Percentiles rank a stretch among this genome's conserved stretches.
Conservation (phyloP, 2,113 vertebrate species). For the Dasypus novemcinctus region DNA sequence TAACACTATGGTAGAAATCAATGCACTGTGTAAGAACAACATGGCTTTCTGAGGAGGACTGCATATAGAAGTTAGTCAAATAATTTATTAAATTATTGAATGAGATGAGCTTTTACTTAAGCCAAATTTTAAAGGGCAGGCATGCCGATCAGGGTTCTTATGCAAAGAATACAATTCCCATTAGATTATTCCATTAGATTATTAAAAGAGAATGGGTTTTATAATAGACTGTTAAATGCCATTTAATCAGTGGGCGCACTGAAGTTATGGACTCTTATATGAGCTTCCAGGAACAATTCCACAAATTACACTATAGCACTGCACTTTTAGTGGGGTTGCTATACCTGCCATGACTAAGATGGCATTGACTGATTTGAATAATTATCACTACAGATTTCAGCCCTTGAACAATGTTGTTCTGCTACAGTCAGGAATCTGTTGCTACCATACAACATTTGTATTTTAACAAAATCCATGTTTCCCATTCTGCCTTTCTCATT, state of each 20-base stretch:
- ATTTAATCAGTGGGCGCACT: not conserved
- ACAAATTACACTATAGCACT: not conserved
- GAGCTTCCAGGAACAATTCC: not conserved
- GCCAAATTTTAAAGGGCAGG: not conserved
- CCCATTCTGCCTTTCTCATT: not conserved
- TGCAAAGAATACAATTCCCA: not conserved
- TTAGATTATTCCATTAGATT: not conserved
- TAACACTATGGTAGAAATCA: not conserved
- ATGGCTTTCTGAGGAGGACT: not conserved
- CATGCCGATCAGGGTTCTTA: not conserved
- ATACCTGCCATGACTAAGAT: not conserved
- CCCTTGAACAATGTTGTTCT: not conserved
- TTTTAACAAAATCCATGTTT: not conserved
- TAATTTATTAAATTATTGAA: slow-evolving; percentile 21
- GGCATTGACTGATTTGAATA: not conserved
- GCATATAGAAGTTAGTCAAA: not conserved
- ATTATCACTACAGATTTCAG: not conserved
- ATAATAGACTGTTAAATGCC: not conserved
- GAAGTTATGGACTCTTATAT: not conserved
- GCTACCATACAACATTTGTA: not conserved
- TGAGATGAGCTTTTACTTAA: not conserved
- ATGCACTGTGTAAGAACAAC: not conserved
- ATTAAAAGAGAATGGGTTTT: not conserved
- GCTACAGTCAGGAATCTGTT: not conserved
- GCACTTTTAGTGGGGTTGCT: not conserved